Percentiles rank a stretch among this genome's conserved stretches.
These are phyloP conservation scores for Catharus ustulatus DNA, from an alignment of 2,797 vertebrate species.

Conservation along the genomic window DNA sequence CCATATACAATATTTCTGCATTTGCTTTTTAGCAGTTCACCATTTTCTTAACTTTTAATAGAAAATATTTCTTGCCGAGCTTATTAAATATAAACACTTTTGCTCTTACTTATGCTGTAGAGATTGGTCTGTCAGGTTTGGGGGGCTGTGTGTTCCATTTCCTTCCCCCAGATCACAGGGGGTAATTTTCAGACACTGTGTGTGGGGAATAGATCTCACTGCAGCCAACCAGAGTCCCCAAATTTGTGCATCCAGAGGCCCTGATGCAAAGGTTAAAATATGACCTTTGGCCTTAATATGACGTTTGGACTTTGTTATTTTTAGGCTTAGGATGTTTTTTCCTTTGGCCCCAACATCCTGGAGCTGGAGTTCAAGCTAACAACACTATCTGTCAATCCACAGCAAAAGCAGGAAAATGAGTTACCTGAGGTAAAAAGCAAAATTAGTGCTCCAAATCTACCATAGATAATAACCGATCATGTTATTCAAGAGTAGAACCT, in stretches of 20 bases:
- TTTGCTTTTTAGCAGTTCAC: not conserved
- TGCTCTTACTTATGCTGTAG: not conserved
- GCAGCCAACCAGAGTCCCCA: not conserved
- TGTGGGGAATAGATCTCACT: not conserved
- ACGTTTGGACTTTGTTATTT: not conserved
- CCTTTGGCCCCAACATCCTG: not conserved
- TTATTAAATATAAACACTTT: not conserved
- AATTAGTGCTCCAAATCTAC: not conserved
- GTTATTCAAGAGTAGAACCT: not conserved
- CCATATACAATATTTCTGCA: not conserved
- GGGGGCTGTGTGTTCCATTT: not conserved
- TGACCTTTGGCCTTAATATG: not conserved
- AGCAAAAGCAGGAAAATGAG: not conserved
- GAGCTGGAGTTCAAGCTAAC: not conserved
- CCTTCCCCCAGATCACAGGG: not conserved
- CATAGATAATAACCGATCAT: not conserved
- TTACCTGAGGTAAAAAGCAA: not conserved
- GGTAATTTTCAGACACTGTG: not conserved
- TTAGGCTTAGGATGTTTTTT: not conserved
- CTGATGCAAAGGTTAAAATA: not conserved
- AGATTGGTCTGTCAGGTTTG: not conserved
- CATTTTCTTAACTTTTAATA: not conserved
- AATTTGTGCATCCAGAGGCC: fast-evolving
- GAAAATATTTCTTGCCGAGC: not conserved
- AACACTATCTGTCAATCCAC: not conserved